Evolutionary conservation across 2,797 vertebrate genomes (phyloP), one percentile per base, ranked within the genome.

Genomic region (Vireo griseus): DNA sequence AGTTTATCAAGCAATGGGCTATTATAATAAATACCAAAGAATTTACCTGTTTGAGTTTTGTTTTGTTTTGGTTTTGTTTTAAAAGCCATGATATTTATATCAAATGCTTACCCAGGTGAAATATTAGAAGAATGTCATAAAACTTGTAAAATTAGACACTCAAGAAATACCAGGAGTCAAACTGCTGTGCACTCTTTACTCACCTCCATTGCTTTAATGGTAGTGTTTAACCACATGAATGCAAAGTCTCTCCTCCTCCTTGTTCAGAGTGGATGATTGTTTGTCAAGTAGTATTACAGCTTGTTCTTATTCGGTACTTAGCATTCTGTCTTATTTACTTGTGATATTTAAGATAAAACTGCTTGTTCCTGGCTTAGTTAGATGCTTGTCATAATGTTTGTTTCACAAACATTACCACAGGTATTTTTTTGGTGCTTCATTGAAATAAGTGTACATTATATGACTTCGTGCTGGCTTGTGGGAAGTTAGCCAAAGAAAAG

Each of bases 121-220:
- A 45, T 68, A 90, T 94, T 86, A 81, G 28, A 94, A 91, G 84
- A 92, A 94, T 92, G 90, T 75, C 4, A 68, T n/a, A 52, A 83
- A 90, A n/a, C 61, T 65, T 88, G 61, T 90, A 90, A 92, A 95
- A 68, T 92, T 35, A 65, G 90, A 59, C 61, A 50, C 72, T 87
- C 28, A 21, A 67, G 71, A 79, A 91, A 67, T 86, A 74, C 54
- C 77, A 86, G 31, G 22, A 88, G 42, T 62, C 57, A 88, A 83
- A 61, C 58, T 94, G 62, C 4, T 4, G 26, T 10, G 9, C 13
- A 29, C n/a, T 74, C 39, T 61, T 80, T 37, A 74, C 55, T 91
- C 4, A 6, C 80, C 47, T 84, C 37, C 37, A 45, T 52, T 85
- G 82, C 35, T 57, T 80, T 78, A 94, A 88, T 68, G 39, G 82